A percentile compares a stretch with the other conserved stretches of the same genome.
These are phyloP conservation scores for Brachypodius melanocephalos DNA, from an alignment of 2,113 vertebrate species.

Conservation along the genomic window DNA sequence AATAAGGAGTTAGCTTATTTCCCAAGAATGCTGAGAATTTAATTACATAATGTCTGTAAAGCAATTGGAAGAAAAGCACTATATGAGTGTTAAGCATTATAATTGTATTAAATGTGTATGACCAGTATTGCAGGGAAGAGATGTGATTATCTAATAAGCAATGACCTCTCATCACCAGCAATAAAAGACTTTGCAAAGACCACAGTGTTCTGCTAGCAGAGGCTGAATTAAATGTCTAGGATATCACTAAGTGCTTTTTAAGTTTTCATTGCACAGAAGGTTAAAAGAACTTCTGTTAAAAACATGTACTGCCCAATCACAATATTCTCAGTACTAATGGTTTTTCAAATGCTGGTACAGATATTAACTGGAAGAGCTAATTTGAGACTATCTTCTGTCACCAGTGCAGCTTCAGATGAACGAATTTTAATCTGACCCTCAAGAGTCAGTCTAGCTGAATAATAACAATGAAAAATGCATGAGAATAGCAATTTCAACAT, in stretches of 20 bases:
- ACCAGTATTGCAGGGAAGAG: conserved; percentile 27
- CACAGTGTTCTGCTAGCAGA: conserved; percentile 11
- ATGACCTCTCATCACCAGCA: conserved; percentile 45
- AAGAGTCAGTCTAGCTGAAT: conserved; percentile 74
- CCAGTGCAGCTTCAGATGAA: conserved; percentile 68
- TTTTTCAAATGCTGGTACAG: conserved; percentile 48
- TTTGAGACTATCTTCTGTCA: conserved; percentile 62
- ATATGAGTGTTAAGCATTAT: conserved; percentile 47
- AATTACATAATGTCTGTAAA: conserved; percentile 61
- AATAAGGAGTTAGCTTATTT: conserved; percentile 56
- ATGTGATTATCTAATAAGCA: conserved; percentile 59
- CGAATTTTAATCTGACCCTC: conserved; percentile 81
- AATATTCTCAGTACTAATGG: neutral
- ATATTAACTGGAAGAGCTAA: conserved; percentile 68
- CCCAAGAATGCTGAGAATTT: conserved; percentile 58
- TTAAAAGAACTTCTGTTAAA: conserved; percentile 43
- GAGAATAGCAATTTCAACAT: conserved; percentile 78
- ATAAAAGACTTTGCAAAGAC: conserved; percentile 37
- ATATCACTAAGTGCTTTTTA: conserved; percentile 19
- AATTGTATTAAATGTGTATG: conserved; percentile 51
- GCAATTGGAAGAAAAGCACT: conserved; percentile 47
- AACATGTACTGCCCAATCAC: neutral
- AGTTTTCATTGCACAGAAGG: conserved; percentile 20
- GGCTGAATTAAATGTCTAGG: conserved; percentile 31
- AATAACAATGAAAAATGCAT: conserved; percentile 84